phyloP scores from a whole-genome alignment of 2,797 vertebrate genomes.

The Hydrophis major region DNA sequence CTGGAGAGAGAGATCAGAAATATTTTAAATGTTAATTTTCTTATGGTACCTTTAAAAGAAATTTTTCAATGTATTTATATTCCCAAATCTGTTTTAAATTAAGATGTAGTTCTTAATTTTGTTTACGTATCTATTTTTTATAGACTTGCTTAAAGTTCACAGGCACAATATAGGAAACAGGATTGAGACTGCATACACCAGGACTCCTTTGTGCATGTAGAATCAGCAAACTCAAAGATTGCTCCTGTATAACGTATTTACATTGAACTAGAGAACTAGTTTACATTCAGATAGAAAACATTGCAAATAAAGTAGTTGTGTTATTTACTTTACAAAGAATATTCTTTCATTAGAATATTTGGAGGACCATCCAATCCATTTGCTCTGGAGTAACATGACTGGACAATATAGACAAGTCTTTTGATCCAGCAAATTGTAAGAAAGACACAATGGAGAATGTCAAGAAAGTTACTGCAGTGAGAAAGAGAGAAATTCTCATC shows the following conservation, averaged over 20 bases:
- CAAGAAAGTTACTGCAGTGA: not conserved
- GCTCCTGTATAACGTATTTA: not conserved
- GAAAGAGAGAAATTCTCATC: not conserved
- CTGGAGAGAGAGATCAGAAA: constrained; percentile 28
- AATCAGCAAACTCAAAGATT: not conserved
- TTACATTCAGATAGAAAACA: not conserved
- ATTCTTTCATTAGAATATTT: not conserved
- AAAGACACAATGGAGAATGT: not conserved
- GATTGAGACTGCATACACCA: not conserved
- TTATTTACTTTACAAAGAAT: not conserved
- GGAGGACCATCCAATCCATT: not conserved
- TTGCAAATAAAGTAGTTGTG: not conserved
- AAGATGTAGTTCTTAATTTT: not conserved
- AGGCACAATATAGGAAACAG: too few species aligned
- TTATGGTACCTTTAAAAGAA: constrained; percentile 34
- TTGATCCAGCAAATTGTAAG: not conserved
- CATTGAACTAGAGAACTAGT: not conserved
- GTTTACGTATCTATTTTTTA: not conserved
- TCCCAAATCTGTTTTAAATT: constrained; percentile 14
- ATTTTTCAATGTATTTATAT: not conserved
- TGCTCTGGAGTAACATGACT: not conserved
- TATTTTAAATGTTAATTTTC: constrained; percentile 57
- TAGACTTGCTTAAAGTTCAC: not conserved
- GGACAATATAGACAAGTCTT: not conserved
- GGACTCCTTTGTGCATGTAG: not conserved